phyloP scores from a whole-genome alignment of 2,797 vertebrate species.

The Botia almorhae region DNA sequence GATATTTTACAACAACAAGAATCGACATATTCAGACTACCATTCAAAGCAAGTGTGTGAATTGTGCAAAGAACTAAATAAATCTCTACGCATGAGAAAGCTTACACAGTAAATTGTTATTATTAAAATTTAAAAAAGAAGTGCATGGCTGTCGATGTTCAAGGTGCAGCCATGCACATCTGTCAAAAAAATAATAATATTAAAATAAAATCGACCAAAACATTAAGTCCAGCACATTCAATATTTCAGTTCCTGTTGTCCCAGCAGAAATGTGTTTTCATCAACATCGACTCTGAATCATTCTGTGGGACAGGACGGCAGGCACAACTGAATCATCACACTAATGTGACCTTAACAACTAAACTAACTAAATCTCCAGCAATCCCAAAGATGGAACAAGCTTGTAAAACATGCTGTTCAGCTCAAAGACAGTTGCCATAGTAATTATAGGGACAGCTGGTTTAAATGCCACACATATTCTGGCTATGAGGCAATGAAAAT shows the following conservation, averaged over 20 bases:
- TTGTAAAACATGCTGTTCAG: slow-evolving; percentile 28
- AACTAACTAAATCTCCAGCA: slow-evolving; percentile 38
- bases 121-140: too few relatives aligned
- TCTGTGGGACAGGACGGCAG: slow-evolving; percentile 26
- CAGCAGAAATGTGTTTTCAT: slow-evolving; percentile 17
- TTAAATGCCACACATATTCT: slow-evolving; percentile 8
- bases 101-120: too few relatives aligned
- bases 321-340: slow-evolving; percentile 44
- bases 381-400: slow-evolving; percentile 20
- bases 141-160: too few relatives aligned
- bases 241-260: not conserved
- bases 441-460: slow-evolving; percentile 8
- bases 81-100: too few relatives aligned
- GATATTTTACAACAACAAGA: too few relatives aligned
- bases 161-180: too few relatives aligned
- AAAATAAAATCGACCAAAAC: slow-evolving; percentile 11
- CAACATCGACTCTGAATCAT: slow-evolving; percentile 46
- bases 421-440: slow-evolving; percentile 16
- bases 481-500: slow-evolving; percentile 5
- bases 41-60: too few relatives aligned
- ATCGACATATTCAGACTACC: too few relatives aligned
- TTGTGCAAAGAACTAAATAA: too few relatives aligned
- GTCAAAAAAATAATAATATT: too few relatives aligned
- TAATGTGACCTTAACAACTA: slow-evolving; percentile 51
- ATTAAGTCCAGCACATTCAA: not conserved